Base-by-base conservation (phyloP, 1,140 invertebrate genomes). In the Hetaerina americana region DNA sequence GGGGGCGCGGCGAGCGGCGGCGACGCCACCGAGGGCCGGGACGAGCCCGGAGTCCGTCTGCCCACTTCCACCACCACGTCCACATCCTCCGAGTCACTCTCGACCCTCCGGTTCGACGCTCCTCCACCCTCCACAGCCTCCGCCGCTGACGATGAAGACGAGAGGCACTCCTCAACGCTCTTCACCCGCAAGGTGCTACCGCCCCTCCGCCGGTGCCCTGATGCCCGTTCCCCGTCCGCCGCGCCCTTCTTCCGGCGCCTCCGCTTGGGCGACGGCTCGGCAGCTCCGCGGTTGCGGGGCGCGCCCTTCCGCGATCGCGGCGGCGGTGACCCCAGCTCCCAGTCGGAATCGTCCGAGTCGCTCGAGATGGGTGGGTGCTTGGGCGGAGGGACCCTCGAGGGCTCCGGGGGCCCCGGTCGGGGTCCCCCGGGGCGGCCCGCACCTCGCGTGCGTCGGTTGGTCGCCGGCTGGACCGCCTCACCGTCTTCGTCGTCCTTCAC, bases 391-490 rank as follows among this genome's bases (percentile, higher is more conserved):
- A 74, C 77, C 71, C 81, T 74, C 0, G 80, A 78, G 3, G 2
- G 2, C 22, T 12, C 15, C 1, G 40, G 40, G 22, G 40, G 40
- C 15, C 40, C 40, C 22, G 40, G 15, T n/a, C 10, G 15, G 3
- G 40, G 15, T 57, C 40, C 40, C 22, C 26, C 80, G 77, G 0
- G 82, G 81, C 10, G 80, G 79, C 5, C 82, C 80, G 57, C 80
- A 73, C 0, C 78, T 76, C 1, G 77, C 74, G 72, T 78, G 71
- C 18, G 26, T 1, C 49, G 27, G 12, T 57, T 12, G 15, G 15
- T 12, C 22, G 10, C 40, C 22, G 28, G 27, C 12, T 57, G 40
- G 15, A 18, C 15, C 22, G 10, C 40, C 22, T 57, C 40, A 18
- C 15, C 15, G 22, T 57, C 40, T 8, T 18, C 6, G 6, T 40